These are phyloP conservation scores for Chaetorhynchus papuensis DNA, from an alignment of 2,113 vertebrate genomes.

Conservation along the genomic window DNA sequence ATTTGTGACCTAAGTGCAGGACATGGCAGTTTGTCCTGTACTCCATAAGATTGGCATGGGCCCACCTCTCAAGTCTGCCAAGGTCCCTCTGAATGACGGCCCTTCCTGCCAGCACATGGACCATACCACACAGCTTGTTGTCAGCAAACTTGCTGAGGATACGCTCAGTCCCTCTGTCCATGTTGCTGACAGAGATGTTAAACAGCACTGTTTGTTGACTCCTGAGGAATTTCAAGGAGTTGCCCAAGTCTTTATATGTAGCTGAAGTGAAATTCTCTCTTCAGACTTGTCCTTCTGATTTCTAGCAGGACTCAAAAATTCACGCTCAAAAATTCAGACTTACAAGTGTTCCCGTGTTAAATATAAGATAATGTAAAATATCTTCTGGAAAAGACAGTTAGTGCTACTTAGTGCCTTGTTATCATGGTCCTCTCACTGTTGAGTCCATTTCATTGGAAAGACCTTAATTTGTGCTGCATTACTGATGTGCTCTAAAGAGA, in stretches of 20 bases:
- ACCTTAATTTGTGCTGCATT: background rate
- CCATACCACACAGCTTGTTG: background rate
- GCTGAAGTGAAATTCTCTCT: background rate
- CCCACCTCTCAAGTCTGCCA: background rate
- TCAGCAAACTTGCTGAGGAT: background rate
- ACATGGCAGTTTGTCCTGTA: background rate
- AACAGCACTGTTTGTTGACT: background rate
- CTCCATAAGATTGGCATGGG: background rate
- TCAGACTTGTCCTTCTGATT: background rate
- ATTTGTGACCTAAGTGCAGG: background rate
- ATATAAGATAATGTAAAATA: background rate
- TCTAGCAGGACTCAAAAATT: background rate
- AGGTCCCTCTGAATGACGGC: background rate
- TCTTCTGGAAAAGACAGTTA: background rate
- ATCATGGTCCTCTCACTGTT: background rate
- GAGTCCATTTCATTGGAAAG: background rate
- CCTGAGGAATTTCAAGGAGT: background rate
- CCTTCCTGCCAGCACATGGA: background rate
- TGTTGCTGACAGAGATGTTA: background rate
- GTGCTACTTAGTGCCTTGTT: background rate
- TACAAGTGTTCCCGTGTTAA: background rate
- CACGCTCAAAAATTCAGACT: background rate
- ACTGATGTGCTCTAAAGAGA: background rate
- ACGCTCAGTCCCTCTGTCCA: fast-evolving
- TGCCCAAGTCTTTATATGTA: background rate